phyloP scores from a whole-genome alignment of 2,113 vertebrate species.

The Balaenoptera acutorostrata region DNA sequence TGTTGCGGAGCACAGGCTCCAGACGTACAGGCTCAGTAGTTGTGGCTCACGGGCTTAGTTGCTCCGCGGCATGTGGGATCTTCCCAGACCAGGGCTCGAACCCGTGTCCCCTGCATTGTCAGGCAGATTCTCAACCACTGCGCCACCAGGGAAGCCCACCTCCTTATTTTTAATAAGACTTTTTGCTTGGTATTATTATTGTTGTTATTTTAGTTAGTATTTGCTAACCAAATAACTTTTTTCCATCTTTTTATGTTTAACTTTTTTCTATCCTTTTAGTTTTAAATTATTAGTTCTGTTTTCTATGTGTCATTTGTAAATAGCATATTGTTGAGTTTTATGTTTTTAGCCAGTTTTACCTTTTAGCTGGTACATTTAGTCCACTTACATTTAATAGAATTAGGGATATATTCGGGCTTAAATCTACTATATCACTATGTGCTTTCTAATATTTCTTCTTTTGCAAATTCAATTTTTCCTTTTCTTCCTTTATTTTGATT shows the following conservation, averaged over 20 bases:
- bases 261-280: neutral
- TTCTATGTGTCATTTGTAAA: neutral
- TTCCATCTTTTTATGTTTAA: neutral
- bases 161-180: neutral
- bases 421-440: neutral
- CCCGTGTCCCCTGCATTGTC: no score
- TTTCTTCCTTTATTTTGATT: constrained; percentile 8
- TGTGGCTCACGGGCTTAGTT: no score
- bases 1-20: no score
- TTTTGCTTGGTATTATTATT: neutral
- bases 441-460: neutral
- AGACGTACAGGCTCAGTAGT: no score
- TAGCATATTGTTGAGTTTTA: neutral
- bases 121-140: no score
- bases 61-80: no score
- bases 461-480: neutral
- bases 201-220: neutral
- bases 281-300: neutral
- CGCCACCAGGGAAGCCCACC: no score
- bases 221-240: neutral
- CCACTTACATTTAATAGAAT: constrained; percentile 20
- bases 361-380: neutral
- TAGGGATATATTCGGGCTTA: neutral
- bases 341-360: neutral
- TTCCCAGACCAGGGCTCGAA: no score